A percentile compares a stretch with the other conserved stretches of the same genome.
Conservation (phyloP, 2,797 vertebrate species). For the Cryptoblepharus egeriae region DNA sequence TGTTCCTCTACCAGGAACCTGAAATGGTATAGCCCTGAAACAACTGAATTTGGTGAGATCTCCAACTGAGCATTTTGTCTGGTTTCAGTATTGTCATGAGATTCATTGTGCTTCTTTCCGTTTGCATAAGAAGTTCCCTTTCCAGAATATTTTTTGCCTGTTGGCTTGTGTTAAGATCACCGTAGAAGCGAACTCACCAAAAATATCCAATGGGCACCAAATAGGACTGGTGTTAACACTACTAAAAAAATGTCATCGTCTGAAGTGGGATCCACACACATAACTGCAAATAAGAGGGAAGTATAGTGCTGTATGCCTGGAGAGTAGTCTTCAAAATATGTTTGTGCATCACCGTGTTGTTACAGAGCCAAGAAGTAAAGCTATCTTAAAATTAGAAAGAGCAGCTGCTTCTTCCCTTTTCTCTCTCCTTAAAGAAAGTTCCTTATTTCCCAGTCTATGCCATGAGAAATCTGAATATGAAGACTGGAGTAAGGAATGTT, state of each 20-base stretch:
- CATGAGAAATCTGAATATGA: neutral
- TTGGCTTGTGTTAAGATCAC: neutral
- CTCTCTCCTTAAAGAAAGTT: neutral
- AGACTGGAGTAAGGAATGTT: neutral
- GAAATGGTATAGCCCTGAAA: neutral
- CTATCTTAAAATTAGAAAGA: neutral
- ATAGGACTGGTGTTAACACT: neutral
- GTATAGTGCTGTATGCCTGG: neutral
- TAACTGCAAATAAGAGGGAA: neutral
- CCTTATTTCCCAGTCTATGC: neutral
- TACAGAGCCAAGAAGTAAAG: neutral
- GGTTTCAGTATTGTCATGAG: too few species aligned
- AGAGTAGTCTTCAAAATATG: neutral
- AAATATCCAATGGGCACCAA: neutral
- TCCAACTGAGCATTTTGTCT: neutral
- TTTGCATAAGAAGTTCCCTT: neutral
- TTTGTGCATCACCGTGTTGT: neutral
- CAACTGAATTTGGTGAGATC: neutral
- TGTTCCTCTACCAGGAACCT: neutral
- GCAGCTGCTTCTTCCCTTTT: too few species aligned
- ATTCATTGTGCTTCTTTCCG: too few species aligned
- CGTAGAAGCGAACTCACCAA: neutral
- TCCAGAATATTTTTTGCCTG: neutral
- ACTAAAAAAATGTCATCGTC: neutral
- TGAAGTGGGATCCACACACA: neutral